Evolutionary conservation across 2,113 vertebrate genomes (phyloP), one percentile per base, ranked within the genome.

Genomic region (Choloepus hoffmanni): DNA sequence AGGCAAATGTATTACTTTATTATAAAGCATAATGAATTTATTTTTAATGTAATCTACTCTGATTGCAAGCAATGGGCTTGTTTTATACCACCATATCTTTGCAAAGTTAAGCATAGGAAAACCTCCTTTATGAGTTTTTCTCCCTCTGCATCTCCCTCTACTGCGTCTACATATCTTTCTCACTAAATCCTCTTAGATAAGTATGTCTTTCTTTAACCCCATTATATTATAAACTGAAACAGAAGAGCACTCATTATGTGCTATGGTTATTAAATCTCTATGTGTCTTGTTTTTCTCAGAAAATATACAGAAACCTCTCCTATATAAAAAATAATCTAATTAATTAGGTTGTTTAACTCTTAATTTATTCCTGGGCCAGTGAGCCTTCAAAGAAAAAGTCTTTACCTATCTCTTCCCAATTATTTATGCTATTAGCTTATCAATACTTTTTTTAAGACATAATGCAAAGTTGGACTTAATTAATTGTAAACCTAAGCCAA

Each of bases 391-490:
- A 92, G 48, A 60, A 83, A 76, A 88, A 90, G 19, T 5, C 7
- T 88, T 92, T 67, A 81, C 33, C 7, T 78, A 73, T 79, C 7
- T 82, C 21, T 77, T 94, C 36, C 36, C 60, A 72, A 28, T 30
- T 78, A 55, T 78, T 81, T 96, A 86, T 92, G 89, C 11, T 65
- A 58, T 53, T 87, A 89, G 24, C 55, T 74, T 40, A 91, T 30
- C 40, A 82, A 65, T 74, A 91, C 18, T 82, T 94, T 58, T 72
- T n/a, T 85, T 70, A 86, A 45, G 28, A 92, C 81, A 96, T 0
- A 88, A 7, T 45, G 3, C 10, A 96, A 86, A 86, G 18, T 26
- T 95, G 77, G 81, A 82, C n/a, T 23, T 83, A 26, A 63, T 89
- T 68, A 83, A 91, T 63, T 84, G 79, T 3, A 88, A 74, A 84